Percentiles rank a stretch among this genome's conserved stretches.
Conservation (phyloP, 2,113 vertebrate species). For the Rhegmatorhina hoffmannsi region DNA sequence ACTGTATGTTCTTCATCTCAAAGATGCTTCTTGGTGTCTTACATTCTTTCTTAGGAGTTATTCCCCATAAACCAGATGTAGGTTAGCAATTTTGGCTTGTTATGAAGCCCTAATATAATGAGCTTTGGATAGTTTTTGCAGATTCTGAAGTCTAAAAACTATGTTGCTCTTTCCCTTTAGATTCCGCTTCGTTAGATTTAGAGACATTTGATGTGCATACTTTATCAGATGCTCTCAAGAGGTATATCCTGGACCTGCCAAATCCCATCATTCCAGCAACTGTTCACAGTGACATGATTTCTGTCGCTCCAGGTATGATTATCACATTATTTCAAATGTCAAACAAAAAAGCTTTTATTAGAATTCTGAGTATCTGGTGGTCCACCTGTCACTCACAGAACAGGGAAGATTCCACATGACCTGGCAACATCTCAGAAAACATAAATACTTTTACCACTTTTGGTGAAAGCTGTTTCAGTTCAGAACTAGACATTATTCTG, state of each 20-base stretch:
- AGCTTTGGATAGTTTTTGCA: background rate
- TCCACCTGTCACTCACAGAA: background rate
- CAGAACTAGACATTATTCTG: background rate
- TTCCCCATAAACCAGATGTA: background rate
- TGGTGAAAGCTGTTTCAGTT: background rate
- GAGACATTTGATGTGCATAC: conserved; percentile 86
- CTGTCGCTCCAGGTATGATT: conserved; percentile 84
- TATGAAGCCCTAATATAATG: background rate
- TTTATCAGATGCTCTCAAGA: conserved; percentile 87
- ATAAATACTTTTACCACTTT: background rate
- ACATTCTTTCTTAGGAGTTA: background rate
- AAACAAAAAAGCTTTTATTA: background rate
- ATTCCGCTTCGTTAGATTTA: conserved; percentile 80
- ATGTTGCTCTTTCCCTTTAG: conserved; percentile 69
- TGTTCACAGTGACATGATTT: conserved; percentile 86
- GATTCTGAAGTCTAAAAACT: background rate
- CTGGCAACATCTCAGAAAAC: background rate
- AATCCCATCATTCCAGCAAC: conserved; percentile 89
- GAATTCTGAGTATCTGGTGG: background rate
- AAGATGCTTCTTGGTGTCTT: background rate
- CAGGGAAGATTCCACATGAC: background rate
- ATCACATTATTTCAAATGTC: background rate
- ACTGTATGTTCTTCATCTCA: background rate
- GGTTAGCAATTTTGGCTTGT: background rate
- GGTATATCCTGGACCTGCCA: conserved; percentile 93